Percentiles rank a stretch among this genome's conserved stretches.
phyloP scores from a whole-genome alignment of 2,888 invertebrate species.

The Elysia crispata region DNA sequence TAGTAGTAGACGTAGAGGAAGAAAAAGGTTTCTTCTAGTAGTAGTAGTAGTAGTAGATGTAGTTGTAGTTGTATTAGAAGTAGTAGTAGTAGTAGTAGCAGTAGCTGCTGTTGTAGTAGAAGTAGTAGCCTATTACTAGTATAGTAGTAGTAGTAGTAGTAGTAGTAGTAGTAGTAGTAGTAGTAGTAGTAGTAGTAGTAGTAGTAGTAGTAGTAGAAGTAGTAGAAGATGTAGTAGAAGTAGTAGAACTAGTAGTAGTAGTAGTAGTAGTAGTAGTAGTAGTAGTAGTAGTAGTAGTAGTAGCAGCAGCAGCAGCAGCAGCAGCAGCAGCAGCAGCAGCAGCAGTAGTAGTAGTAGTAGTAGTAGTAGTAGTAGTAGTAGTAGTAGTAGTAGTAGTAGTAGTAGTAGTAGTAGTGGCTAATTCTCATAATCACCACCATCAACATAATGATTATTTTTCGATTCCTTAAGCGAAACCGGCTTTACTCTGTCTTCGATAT shows the following conservation, averaged over 20 bases:
- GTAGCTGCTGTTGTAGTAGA: no score
- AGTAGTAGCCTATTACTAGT: no score
- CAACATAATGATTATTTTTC: no score
- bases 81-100: no score
- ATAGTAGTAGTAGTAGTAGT: no score
- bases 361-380: neutral
- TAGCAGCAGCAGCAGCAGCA: neutral
- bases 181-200: conserved; percentile 9
- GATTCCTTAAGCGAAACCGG: no score
- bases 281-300: conserved; percentile 4
- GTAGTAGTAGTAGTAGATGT: no score
- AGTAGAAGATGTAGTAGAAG: neutral
- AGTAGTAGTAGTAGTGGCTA: neutral
- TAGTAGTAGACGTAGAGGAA: no score
- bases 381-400: neutral
- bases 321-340: neutral
- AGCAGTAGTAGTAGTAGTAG: neutral
- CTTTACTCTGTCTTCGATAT: no score
- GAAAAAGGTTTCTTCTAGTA: no score
- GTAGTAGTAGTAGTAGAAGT: conserved; percentile 4
- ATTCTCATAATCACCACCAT: no score
- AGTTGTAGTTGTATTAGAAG: no score
- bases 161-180: conserved; percentile 11
- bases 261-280: conserved; percentile 9
- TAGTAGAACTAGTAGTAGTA: conserved; percentile 1